These are phyloP conservation scores for Mythimna vitellina DNA, from an alignment of 2,888 invertebrate species.

Conservation along the genomic window DNA sequence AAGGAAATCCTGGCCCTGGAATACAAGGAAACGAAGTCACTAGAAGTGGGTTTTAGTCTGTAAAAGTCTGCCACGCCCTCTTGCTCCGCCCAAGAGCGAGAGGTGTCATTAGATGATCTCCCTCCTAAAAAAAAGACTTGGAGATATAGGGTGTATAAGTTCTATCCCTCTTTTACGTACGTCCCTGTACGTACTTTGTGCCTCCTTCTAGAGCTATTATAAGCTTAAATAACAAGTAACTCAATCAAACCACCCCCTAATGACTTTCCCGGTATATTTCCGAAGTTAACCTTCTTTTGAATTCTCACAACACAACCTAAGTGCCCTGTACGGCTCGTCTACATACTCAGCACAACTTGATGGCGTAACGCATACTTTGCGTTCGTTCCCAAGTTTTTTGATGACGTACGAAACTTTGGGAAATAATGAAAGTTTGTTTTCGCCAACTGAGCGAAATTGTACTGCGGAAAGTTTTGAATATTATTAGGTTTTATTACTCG, in stretches of 20 bases:
- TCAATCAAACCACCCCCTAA: constrained; percentile 11
- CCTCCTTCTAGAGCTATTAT: neutral
- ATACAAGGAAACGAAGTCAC: too few relatives aligned
- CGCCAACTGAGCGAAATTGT: constrained; percentile 39
- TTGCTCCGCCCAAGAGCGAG: too few relatives aligned
- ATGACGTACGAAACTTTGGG: constrained; percentile 43
- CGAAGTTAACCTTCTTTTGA: constrained; percentile 9
- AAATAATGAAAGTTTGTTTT: constrained; percentile 62
- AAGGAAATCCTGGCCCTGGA: too few relatives aligned
- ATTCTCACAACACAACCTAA: constrained; percentile 21
- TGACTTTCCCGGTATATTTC: constrained; percentile 14
- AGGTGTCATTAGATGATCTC: too few relatives aligned
- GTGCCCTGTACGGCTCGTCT: constrained; percentile 15
- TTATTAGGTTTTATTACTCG: constrained; percentile 55
- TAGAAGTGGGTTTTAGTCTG: too few relatives aligned
- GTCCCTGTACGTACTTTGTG: too few relatives aligned
- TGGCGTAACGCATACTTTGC: constrained; percentile 43
- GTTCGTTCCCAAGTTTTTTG: constrained; percentile 46
- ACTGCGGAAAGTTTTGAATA: constrained; percentile 43
- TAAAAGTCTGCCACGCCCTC: too few relatives aligned
- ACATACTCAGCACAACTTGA: constrained; percentile 38
- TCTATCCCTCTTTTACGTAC: too few relatives aligned
- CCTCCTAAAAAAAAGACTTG: too few relatives aligned
- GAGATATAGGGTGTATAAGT: too few relatives aligned
- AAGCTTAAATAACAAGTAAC: neutral